Evolutionary conservation across 2,888 invertebrate species (phyloP).

Genomic region (Ptilodon capucinus): DNA sequence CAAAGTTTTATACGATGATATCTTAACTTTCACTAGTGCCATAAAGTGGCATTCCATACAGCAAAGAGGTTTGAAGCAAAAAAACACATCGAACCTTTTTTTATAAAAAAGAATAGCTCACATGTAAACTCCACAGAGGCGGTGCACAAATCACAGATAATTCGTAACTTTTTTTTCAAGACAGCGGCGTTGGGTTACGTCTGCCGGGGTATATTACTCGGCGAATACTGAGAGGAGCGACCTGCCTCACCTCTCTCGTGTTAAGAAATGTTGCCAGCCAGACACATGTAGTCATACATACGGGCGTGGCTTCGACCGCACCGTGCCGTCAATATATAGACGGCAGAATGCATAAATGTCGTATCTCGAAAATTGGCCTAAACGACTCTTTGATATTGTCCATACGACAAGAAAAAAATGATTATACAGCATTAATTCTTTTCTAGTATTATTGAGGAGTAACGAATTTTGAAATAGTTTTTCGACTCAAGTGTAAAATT

Average conservation of each 20-base stretch:
- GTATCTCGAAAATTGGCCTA: too few relatives aligned
- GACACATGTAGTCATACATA: slow-evolving; percentile 5
- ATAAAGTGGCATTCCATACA: too few relatives aligned
- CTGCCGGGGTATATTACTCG: slow-evolving; percentile 33
- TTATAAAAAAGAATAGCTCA: slow-evolving; percentile 22
- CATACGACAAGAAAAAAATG: too few relatives aligned
- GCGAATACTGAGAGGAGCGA: slow-evolving; percentile 48
- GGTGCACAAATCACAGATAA: slow-evolving; percentile 29
- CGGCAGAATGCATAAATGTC: too few relatives aligned
- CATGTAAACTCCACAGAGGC: slow-evolving; percentile 28
- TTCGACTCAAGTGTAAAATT: too few relatives aligned
- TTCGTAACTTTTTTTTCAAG: slow-evolving; percentile 25
- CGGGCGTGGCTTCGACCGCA: slow-evolving; percentile 11
- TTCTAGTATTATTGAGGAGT: too few relatives aligned
- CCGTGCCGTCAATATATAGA: not conserved
- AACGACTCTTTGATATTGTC: too few relatives aligned
- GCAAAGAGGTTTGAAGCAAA: too few relatives aligned
- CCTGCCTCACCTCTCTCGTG: slow-evolving; percentile 48
- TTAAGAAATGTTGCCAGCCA: slow-evolving; percentile 57
- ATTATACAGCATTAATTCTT: too few relatives aligned
- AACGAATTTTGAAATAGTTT: too few relatives aligned
- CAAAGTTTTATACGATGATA: too few relatives aligned
- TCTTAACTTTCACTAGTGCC: too few relatives aligned
- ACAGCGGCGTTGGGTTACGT: slow-evolving; percentile 29
- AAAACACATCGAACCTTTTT: not conserved